Base-by-base conservation (phyloP, 2,888 invertebrate genomes). In the Cordilura impudica region DNA sequence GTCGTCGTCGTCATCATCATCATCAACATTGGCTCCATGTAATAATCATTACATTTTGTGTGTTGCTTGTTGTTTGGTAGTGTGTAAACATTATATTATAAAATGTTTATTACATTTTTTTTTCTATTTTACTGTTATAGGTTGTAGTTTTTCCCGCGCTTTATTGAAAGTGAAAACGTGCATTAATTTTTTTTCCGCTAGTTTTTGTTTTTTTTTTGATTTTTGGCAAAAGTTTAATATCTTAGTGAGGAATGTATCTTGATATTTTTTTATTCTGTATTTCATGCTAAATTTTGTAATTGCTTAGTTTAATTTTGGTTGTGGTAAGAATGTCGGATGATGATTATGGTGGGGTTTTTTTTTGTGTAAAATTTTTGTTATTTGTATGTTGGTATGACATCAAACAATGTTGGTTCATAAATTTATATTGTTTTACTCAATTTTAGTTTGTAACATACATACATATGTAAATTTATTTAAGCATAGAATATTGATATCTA, bases 131-230 rank as follows among this genome's bases (percentile, higher is more conserved):
- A 18, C 58, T 73, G 65, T 71, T 60, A 35, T n/a, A n/a, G n/a
- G 21, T 39, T 56, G 19, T n/a, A 74, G 65, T 73, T 74, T 73
- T 78, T 78, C 78, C 78, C 73, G 73, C 69, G 78, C 73, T 78
- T 78, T 70, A 74, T 65, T 70, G 63, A 78, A 78, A 78, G 73
- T 60, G 65, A 78, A 78, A 78, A 78, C 65, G 78, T 73, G 73
- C 56, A 78, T 49, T 54, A 49, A 61, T 63, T 58, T 76, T 21
- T 67, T 61, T 39, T 29, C 18, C 12, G 45, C n/a, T 10, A 7
- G 1, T 31, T 47, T 61, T 29, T 43, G 18, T 47, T 18, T 45
- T 19, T 31, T 16, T 18, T 26, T 21, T n/a, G 31, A 39, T 78
- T 78, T 73, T 73, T 69, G 63, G 70, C 63, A 74, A 69, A 69